Percentiles rank a stretch among this genome's conserved stretches.
phyloP scores from a whole-genome alignment of 1,140 invertebrate species.

The Sitodiplosis mosellana region DNA sequence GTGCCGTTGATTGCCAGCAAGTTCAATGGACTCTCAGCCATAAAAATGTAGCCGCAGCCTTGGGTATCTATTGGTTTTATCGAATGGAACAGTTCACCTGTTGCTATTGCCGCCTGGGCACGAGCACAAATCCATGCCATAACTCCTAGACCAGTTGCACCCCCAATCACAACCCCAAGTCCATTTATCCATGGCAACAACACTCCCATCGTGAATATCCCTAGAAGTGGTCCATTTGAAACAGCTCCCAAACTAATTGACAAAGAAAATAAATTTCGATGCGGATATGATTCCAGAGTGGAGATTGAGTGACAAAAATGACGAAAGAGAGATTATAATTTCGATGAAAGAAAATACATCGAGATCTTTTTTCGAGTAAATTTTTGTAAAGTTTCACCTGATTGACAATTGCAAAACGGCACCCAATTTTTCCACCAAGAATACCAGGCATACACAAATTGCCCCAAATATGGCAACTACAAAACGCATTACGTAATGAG shows the following conservation, averaged over 20 bases:
- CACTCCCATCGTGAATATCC: constrained; percentile 56
- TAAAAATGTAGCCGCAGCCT: constrained; percentile 46
- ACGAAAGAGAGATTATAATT: no score
- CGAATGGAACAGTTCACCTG: constrained; percentile 34
- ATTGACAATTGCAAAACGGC: constrained; percentile 33
- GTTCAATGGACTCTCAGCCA: constrained; percentile 7
- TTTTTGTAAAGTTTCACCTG: no score
- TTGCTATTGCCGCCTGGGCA: constrained; percentile 49
- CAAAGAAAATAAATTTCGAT: no score
- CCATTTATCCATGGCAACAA: constrained; percentile 14
- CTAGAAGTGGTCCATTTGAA: constrained; percentile 53
- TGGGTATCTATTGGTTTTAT: constrained; percentile 44
- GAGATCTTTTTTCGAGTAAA: no score
- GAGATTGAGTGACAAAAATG: no score
- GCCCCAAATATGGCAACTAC: constrained; percentile 48
- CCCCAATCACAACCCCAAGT: constrained; percentile 66
- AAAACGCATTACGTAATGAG: constrained; percentile 44
- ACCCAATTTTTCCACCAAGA: constrained; percentile 41
- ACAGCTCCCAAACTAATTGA: constrained; percentile 45
- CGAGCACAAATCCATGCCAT: constrained; percentile 72
- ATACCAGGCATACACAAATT: constrained; percentile 39
- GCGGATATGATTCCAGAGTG: no score
- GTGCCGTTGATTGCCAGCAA: constrained; percentile 8
- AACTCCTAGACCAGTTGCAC: constrained; percentile 44
- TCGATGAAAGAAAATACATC: no score